Conservation (phyloP, 2,113 vertebrate species). For the Salvelinus namaycush region DNA sequence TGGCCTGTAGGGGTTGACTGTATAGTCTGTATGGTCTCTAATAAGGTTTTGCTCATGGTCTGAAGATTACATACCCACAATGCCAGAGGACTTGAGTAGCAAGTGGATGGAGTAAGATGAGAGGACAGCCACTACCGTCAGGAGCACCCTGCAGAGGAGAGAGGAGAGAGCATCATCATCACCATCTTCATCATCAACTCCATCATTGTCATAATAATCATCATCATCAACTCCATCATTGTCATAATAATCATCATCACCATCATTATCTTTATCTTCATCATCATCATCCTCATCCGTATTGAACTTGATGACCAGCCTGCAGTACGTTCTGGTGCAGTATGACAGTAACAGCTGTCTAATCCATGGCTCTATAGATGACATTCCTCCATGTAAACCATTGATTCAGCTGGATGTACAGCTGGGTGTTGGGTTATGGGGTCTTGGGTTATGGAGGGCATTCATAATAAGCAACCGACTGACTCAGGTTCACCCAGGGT, state of each 20-base stretch:
- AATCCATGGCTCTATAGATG: neutral
- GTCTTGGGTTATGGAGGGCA: conserved; percentile 9
- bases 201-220: neutral
- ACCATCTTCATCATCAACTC: neutral
- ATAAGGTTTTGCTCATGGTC: conserved; percentile 8
- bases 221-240: neutral
- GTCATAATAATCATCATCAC: neutral
- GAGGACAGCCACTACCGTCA: conserved; percentile 87
- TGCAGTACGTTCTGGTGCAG: neutral
- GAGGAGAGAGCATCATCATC: neutral
- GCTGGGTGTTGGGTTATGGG: neutral
- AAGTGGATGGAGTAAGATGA: conserved; percentile 97
- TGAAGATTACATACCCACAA: conserved; percentile 77
- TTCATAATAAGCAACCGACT: conserved; percentile 7
- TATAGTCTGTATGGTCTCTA: neutral
- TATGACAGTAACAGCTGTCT: neutral
- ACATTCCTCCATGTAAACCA: conserved; percentile 5
- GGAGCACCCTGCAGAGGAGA: conserved; percentile 80
- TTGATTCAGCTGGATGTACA: conserved; percentile 52
- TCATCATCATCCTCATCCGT: neutral
- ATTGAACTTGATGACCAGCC: neutral
- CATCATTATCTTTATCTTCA: neutral
- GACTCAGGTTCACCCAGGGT: conserved; percentile 28
- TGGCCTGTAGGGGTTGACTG: no score
- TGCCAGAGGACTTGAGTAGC: conserved; percentile 92